Percentiles rank a stretch among this genome's conserved stretches.
Conservation (phyloP, 2,113 vertebrate genomes). For the Clupea harengus region DNA sequence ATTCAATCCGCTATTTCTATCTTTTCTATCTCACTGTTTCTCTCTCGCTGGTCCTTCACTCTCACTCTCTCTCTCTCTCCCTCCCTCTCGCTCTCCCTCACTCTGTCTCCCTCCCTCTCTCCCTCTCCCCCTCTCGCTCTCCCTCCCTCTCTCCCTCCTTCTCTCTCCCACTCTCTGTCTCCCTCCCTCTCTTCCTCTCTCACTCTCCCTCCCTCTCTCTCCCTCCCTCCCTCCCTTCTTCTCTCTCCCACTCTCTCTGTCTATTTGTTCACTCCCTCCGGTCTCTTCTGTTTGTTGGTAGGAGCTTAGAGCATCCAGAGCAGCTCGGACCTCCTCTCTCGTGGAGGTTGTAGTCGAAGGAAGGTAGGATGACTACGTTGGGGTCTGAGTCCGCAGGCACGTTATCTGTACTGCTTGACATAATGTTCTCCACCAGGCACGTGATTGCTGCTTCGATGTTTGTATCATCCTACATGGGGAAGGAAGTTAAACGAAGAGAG, state of each 20-base stretch:
- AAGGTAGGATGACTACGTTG: conserved; percentile 62
- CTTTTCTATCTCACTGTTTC: not conserved
- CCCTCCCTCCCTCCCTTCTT: not conserved
- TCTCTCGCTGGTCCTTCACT: not conserved
- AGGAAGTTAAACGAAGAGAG: not conserved
- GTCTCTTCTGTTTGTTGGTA: conserved; percentile 39
- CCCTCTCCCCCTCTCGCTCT: not conserved
- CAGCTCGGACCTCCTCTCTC: conserved; percentile 53
- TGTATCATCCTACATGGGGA: conserved; percentile 69
- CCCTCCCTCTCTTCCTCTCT: not conserved
- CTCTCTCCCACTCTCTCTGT: not conserved
- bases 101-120: not conserved
- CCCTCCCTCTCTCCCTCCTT: not conserved
- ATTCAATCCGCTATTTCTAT: not conserved
- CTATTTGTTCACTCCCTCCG: conserved; percentile 10
- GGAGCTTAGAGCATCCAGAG: conserved; percentile 51
- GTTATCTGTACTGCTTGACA: conserved; percentile 53
- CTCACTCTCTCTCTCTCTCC: not conserved
- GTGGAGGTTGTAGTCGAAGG: conserved; percentile 54
- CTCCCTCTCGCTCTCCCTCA: no score
- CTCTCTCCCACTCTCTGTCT: not conserved
- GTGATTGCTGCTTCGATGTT: conserved; percentile 74
- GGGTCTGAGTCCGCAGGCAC: conserved; percentile 37
- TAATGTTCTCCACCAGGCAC: conserved; percentile 71
- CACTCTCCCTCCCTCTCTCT: not conserved